Percentiles rank a stretch among this genome's conserved stretches.
Evolutionary conservation across 2,113 vertebrate species (phyloP).

Genomic region (Columbina picui): DNA sequence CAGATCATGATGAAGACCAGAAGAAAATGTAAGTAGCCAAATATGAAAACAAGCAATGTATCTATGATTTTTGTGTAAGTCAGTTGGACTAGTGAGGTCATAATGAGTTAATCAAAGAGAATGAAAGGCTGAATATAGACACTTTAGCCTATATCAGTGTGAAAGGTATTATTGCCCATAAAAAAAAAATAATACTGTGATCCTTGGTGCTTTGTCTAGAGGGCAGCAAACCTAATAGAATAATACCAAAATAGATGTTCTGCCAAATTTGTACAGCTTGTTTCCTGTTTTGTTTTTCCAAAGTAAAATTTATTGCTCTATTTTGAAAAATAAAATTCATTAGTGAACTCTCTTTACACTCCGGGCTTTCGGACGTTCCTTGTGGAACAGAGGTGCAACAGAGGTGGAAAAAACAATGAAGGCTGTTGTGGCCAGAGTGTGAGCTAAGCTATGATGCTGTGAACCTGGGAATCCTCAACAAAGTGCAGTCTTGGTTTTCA

Average conservation of each 20-base stretch:
- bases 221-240: background rate
- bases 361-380: background rate
- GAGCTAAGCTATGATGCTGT: background rate
- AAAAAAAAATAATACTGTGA: background rate
- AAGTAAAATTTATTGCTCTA: background rate
- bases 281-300: background rate
- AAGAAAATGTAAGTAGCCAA: background rate
- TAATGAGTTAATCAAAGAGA: conserved; percentile 18
- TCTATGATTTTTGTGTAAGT: background rate
- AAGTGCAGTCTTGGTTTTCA: background rate
- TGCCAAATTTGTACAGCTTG: conserved; percentile 17
- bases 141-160: background rate
- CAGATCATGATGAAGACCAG: background rate
- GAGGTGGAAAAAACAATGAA: background rate
- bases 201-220: conserved; percentile 6
- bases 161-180: background rate
- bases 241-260: conserved; percentile 34
- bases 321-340: conserved; percentile 32
- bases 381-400: background rate
- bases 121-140: background rate
- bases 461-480: background rate
- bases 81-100: background rate
- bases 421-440: background rate
- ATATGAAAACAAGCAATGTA: background rate
- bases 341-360: background rate